Evolutionary conservation across 2,797 vertebrate genomes (phyloP), one percentile per base, ranked within the genome.

Genomic region (Sus cebifrons): DNA sequence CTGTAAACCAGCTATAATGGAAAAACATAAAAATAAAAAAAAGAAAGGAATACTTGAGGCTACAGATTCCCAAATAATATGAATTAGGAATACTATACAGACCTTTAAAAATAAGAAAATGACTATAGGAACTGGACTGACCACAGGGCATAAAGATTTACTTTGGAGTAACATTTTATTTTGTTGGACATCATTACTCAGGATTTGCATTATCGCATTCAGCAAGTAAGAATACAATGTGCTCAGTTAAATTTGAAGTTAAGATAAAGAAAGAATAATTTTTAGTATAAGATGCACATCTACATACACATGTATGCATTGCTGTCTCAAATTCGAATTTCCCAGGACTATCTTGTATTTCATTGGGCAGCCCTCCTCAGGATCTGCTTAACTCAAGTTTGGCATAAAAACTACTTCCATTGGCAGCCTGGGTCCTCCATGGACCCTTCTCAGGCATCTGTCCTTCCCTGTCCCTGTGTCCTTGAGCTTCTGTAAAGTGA

Each of bases 241-340:
- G 7, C 68, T 62, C 8, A 44, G 54, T 81, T 92, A 87, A 77
- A 95, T 90, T 88, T 92, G 71, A 68, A 85, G 87, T 73, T 95
- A 67, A 88, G 84, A 81, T 84, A 78, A 89, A 73, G 3, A 75
- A 49, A 16, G 15, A 54, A 32, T 49, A 60, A 68, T 70, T 94
- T 83, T 81, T 88, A 89, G n/a, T 52, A 10, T 79, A 52, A 84
- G 40, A 25, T 18, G 36, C 8, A 68, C 10, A 52, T 27, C 64
- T 86, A 29, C 12, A 18, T 86, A 75, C 44, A 86, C 83, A 78
- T 86, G 3, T 67, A 44, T 68, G 85, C 27, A 44, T 20, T n/a
- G 18, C 44, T 85, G 54, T 68, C 27, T 32, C 23, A 91, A 85
- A 73, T 83, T 96, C 88, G 73, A 3, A 91, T 58, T 71, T 62